Evolutionary conservation across 2,888 invertebrate species (phyloP).

Genomic region (Zaprionus obscuricornis): DNA sequence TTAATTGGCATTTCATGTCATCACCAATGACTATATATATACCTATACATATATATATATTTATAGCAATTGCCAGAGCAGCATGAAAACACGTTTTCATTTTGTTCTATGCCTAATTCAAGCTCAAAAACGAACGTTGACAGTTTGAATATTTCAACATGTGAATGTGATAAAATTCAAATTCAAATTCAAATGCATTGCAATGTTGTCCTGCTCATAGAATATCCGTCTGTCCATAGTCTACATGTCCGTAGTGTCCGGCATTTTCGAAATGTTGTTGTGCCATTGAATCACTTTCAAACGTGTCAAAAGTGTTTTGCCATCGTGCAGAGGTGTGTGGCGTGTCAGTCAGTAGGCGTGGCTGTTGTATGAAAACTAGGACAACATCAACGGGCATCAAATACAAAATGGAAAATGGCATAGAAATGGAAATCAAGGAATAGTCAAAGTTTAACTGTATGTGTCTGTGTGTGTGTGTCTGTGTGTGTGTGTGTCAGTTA

Average conservation of each 20-base stretch:
- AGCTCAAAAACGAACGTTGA: conserved; percentile 36
- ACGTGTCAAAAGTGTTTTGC: conserved; percentile 54
- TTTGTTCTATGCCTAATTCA: conserved; percentile 40
- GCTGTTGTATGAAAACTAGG: conserved; percentile 46
- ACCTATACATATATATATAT: background rate
- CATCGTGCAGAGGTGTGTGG: conserved; percentile 18
- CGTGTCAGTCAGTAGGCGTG: too few species aligned
- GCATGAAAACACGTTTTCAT: conserved; percentile 36
- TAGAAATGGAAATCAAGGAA: conserved; percentile 54
- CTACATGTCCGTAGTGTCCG: background rate
- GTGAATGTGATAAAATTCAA: conserved; percentile 38
- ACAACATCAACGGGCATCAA: conserved; percentile 45
- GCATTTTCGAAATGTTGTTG: conserved; percentile 11
- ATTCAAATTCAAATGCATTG: conserved; percentile 41
- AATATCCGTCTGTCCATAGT: too few species aligned
- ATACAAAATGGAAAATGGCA: conserved; percentile 50
- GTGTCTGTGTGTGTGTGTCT: too few species aligned
- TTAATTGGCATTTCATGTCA: conserved; percentile 34
- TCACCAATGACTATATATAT: background rate
- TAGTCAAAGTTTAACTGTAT: too few species aligned
- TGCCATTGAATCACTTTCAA: conserved; percentile 55
- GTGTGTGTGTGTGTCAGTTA: background rate
- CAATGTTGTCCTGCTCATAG: too few species aligned
- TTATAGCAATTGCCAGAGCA: too few species aligned
- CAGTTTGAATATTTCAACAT: conserved; percentile 50